These are phyloP conservation scores for Pristionchus exspectatus DNA, from an alignment of 2,888 invertebrate species.

Conservation along the genomic window DNA sequence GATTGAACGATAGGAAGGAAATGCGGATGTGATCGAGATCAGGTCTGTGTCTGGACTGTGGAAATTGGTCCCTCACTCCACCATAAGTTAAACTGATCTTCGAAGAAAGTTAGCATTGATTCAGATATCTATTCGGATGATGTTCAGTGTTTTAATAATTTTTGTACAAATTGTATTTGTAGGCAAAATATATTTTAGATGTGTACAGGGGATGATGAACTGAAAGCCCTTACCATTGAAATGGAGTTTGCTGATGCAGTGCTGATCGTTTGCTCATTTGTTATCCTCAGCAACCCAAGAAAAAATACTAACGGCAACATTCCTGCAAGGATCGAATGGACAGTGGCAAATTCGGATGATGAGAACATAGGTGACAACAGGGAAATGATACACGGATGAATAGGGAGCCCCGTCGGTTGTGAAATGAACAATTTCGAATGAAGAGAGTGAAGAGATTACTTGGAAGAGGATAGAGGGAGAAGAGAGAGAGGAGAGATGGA, in stretches of 20 bases:
- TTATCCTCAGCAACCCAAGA: neutral
- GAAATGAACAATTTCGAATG: slow-evolving; percentile 16
- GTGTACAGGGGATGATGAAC: neutral
- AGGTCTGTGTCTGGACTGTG: neutral
- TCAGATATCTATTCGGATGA: too few species aligned
- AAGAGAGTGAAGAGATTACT: slow-evolving; percentile 11
- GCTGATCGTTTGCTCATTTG: slow-evolving; percentile 25
- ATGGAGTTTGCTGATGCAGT: neutral
- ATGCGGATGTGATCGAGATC: neutral
- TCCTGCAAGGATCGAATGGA: neutral
- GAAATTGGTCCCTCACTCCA: too few species aligned
- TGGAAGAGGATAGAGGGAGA: slow-evolving; percentile 15
- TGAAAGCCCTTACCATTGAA: neutral
- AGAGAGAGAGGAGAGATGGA: slow-evolving; percentile 9
- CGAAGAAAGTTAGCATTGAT: too few species aligned
- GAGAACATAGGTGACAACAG: neutral
- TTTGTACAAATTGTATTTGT: too few species aligned
- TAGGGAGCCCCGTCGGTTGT: neutral
- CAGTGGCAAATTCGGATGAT: neutral
- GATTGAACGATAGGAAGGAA: neutral
- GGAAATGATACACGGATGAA: neutral
- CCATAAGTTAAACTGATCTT: too few species aligned
- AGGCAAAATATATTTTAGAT: too few species aligned
- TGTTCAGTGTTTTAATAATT: too few species aligned
- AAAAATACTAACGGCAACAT: neutral